phyloP scores from a whole-genome alignment of 2,797 vertebrate species.

The Octomys mimax region DNA sequence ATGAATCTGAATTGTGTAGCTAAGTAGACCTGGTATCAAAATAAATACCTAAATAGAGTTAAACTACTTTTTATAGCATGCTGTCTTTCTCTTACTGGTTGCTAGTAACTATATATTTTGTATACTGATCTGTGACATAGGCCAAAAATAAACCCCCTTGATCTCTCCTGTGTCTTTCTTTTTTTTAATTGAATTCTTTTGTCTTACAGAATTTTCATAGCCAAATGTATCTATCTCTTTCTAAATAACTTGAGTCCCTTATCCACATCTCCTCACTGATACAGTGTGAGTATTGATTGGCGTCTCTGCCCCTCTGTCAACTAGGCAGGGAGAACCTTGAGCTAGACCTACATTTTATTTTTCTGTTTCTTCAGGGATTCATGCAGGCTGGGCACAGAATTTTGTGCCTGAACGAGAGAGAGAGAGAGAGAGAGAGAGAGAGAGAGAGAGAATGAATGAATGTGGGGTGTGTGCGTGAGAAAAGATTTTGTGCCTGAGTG shows the following conservation, averaged over 20 bases:
- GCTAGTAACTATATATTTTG: not conserved
- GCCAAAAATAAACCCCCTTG: not conserved
- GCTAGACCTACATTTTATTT: not conserved
- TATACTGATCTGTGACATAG: not conserved
- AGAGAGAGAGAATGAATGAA: no score
- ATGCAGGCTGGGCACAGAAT: not conserved
- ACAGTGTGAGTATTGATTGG: not conserved
- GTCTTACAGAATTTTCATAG: not conserved
- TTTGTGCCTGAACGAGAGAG: slow-evolving; percentile 26
- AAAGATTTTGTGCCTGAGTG: slow-evolving; percentile 62
- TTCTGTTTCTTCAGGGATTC: not conserved
- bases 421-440: no score
- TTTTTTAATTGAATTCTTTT: not conserved
- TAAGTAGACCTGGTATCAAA: no score
- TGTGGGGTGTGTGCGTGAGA: not conserved
- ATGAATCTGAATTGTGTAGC: no score
- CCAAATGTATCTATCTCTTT: not conserved
- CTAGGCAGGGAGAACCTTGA: not conserved
- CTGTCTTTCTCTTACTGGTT: not conserved
- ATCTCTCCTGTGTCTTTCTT: not conserved
- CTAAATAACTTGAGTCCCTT: not conserved
- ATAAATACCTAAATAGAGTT: not conserved
- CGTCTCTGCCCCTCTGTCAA: not conserved
- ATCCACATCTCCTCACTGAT: not conserved
- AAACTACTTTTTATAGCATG: not conserved